phyloP scores from a whole-genome alignment of 92 coral and sea anemone species.

The Diadumene lineata region DNA sequence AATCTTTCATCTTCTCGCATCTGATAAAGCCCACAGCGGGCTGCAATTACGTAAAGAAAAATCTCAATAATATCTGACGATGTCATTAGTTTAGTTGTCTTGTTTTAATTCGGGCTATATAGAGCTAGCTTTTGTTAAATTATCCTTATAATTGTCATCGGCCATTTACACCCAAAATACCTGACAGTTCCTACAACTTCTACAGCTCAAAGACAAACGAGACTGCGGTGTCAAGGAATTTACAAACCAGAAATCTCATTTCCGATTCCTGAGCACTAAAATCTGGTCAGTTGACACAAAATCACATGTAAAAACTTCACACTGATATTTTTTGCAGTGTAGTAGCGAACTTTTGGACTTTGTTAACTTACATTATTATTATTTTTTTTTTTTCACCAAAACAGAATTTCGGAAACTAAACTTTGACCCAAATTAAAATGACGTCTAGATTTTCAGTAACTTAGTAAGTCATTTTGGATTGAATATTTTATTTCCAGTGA shows the following conservation, averaged over 20 bases:
- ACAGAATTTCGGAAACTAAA: too few relatives aligned
- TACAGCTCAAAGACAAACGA: background rate
- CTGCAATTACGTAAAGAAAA: constrained; percentile 16
- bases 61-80: constrained; percentile 20
- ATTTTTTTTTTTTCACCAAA: constrained; percentile 6
- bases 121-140: background rate
- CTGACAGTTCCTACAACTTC: background rate
- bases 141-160: background rate
- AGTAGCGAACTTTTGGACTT: background rate
- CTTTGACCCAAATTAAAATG: constrained; percentile 28
- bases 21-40: constrained; percentile 9
- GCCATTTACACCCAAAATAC: too few relatives aligned
- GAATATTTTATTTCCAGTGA: background rate
- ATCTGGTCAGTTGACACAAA: constrained; percentile 8
- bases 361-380: background rate
- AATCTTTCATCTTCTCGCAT: background rate
- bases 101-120: background rate
- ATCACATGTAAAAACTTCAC: background rate
- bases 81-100: background rate
- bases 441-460: background rate
- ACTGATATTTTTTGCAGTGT: background rate
- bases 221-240: background rate
- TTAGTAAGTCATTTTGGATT: background rate
- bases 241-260: background rate
- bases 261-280: background rate